These are phyloP conservation scores for Channallabes apus DNA, from an alignment of 2,797 vertebrate genomes.

Conservation along the genomic window DNA sequence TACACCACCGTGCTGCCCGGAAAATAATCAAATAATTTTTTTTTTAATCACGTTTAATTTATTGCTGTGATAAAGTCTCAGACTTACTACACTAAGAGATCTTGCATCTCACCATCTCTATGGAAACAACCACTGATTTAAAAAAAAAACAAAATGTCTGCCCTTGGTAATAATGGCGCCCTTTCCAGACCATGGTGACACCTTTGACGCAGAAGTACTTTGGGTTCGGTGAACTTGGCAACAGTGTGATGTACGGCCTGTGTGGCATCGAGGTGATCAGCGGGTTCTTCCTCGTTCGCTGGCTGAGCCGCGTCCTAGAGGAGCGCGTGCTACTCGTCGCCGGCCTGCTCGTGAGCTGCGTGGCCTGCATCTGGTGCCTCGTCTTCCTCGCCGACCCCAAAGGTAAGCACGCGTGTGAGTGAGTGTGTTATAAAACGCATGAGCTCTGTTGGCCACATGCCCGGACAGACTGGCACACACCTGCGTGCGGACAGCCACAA, in stretches of 20 bases:
- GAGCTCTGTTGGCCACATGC: conserved; percentile 32
- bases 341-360: conserved; percentile 79
- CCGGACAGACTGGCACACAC: conserved; percentile 53
- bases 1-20: no score
- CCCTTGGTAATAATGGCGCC: not conserved
- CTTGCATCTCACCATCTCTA: not conserved
- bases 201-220: conserved; percentile 83
- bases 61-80: not conserved
- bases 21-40: no score
- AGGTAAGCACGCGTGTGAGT: conserved; percentile 67
- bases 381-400: conserved; percentile 78
- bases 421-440: conserved; percentile 20
- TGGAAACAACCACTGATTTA: not conserved
- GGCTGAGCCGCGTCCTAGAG: conserved; percentile 76
- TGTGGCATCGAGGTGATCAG: conserved; percentile 86
- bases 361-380: conserved; percentile 83
- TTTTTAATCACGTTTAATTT: not conserved
- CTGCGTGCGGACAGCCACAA: conserved; percentile 55
- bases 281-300: conserved; percentile 82
- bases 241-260: conserved; percentile 85
- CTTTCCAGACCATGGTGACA: conserved; percentile 82
- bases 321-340: conserved; percentile 76
- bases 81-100: no score
- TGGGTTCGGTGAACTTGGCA: conserved; percentile 80
- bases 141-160: not conserved